These are phyloP conservation scores for Drosophila sp. DNA, from an alignment of 1,140 invertebrate genomes.

Conservation along the genomic window DNA sequence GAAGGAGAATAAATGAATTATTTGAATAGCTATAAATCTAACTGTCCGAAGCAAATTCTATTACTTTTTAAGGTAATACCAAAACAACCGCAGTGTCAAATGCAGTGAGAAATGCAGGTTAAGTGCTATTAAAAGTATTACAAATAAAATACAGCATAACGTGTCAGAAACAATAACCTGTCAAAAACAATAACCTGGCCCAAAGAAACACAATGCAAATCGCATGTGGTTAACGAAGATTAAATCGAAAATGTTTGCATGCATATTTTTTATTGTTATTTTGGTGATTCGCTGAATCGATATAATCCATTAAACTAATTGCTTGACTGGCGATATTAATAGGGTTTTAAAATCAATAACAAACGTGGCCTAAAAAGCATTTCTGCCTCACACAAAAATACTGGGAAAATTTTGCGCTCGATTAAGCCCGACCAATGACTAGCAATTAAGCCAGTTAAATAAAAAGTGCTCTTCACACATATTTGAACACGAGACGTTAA, in stretches of 20 bases:
- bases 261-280: conserved; percentile 1
- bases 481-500: conserved; percentile 52
- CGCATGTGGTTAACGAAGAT: conserved; percentile 49
- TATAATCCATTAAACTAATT: conserved; percentile 53
- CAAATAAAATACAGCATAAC: conserved; percentile 19
- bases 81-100: conserved; percentile 14
- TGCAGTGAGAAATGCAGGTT: background rate
- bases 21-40: no score
- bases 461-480: conserved; percentile 77
- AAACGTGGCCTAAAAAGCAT: conserved; percentile 44
- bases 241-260: background rate
- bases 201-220: conserved; percentile 28
- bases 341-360: conserved; percentile 70
- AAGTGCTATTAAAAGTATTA: background rate
- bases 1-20: no score
- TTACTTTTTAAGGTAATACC: background rate
- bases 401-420: conserved; percentile 66
- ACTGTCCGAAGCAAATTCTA: background rate
- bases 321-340: conserved; percentile 61
- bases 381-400: conserved; percentile 2
- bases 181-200: conserved; percentile 51
- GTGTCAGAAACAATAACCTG: conserved; percentile 56
- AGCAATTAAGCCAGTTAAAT: conserved; percentile 81
- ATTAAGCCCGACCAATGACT: conserved; percentile 65
- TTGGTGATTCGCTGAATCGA: conserved; percentile 29